Conservation (phyloP, 2,888 invertebrate species). For the Scaptomyza polygonia region DNA sequence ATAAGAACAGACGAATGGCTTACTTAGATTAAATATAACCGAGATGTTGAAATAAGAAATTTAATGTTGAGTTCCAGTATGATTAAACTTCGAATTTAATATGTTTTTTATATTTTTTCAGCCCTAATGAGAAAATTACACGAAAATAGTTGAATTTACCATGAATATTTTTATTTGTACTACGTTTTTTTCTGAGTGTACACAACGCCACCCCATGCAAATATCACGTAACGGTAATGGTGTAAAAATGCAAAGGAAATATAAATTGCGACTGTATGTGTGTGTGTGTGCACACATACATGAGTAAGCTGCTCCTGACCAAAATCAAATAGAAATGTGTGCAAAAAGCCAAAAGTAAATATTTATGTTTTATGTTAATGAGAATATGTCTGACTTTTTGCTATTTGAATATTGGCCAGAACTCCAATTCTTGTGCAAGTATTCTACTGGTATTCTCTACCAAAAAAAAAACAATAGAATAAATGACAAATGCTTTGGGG, state of each 20-base stretch:
- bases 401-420: slow-evolving; percentile 78
- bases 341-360: slow-evolving; percentile 75
- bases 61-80: too few relatives aligned
- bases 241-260: slow-evolving; percentile 70
- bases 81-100: too few relatives aligned
- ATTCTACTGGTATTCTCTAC: not conserved
- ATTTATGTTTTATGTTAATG: slow-evolving; percentile 83
- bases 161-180: too few relatives aligned
- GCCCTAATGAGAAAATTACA: too few relatives aligned
- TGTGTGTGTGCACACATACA: slow-evolving; percentile 38
- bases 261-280: slow-evolving; percentile 26
- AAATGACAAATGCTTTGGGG: slow-evolving; percentile 72
- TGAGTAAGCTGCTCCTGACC: slow-evolving; percentile 33
- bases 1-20: too few relatives aligned
- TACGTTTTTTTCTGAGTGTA: too few relatives aligned
- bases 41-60: too few relatives aligned
- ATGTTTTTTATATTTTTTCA: too few relatives aligned
- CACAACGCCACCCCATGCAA: slow-evolving; percentile 8
- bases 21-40: too few relatives aligned
- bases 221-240: slow-evolving; percentile 66
- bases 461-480: slow-evolving; percentile 36
- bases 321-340: slow-evolving; percentile 67
- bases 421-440: slow-evolving; percentile 2
- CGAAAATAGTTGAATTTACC: too few relatives aligned
- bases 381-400: slow-evolving; percentile 82